Percentiles rank a stretch among this genome's conserved stretches.
Evolutionary conservation across 2,797 vertebrate genomes (phyloP).

Genomic region (Peromyscus eremicus): DNA sequence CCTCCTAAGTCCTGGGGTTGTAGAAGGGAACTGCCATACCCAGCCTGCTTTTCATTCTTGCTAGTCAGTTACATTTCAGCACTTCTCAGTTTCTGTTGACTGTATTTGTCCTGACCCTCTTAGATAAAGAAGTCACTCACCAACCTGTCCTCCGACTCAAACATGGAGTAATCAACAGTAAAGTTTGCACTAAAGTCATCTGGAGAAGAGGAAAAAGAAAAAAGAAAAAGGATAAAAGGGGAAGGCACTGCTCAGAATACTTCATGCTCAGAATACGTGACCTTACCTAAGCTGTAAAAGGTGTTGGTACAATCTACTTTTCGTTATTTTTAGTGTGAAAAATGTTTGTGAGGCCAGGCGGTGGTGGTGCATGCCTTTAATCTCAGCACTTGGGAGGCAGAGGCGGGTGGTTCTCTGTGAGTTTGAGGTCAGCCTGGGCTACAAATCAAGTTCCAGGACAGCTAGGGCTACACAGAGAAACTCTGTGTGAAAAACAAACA

Average conservation of each 20-base stretch:
- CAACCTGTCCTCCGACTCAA: conserved; percentile 78
- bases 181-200: conserved; percentile 79
- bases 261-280: background rate
- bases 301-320: conserved; percentile 45
- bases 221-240: background rate
- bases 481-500: too few relatives aligned
- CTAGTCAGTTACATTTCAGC: conserved; percentile 44
- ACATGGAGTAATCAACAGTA: conserved; percentile 81
- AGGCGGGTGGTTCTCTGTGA: too few relatives aligned
- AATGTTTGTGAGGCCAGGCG: background rate
- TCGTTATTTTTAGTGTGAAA: conserved; percentile 45
- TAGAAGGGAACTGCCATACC: background rate
- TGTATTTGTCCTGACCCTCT: background rate
- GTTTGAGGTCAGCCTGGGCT: too few relatives aligned
- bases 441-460: too few relatives aligned
- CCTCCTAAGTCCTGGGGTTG: background rate
- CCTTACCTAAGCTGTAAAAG: conserved; percentile 46
- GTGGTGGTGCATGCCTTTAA: too few relatives aligned
- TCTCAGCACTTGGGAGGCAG: too few relatives aligned
- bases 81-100: conserved; percentile 48
- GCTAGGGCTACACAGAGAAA: too few relatives aligned
- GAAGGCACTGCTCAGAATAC: conserved; percentile 10
- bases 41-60: conserved; percentile 31
- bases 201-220: conserved; percentile 62
- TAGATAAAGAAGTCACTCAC: conserved; percentile 70